Base-by-base conservation (phyloP, 2,113 vertebrate species). In the Chlamydotis undulata region DNA sequence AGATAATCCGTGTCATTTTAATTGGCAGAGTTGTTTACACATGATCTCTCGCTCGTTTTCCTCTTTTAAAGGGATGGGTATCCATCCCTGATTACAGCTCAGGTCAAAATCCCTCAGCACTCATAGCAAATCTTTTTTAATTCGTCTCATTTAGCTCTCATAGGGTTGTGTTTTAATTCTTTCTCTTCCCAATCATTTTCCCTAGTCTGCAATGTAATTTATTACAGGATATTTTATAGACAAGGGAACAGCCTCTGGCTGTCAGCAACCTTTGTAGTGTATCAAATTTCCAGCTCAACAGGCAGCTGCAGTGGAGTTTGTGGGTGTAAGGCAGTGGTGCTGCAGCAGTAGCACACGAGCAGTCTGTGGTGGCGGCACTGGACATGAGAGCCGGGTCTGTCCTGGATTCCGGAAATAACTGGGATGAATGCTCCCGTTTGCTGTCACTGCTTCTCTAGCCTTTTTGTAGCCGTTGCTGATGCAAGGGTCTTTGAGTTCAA, bases 71-170 rank as follows among this genome's bases (percentile, higher is more conserved):
- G 81, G 94, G 93, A 73, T n/a, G 69, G 9, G 1, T 93, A 84
- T 93, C 94, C 74, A 84, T 94, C 88, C 89, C 92, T 92, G 94
- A 96, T 97, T 95, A 96, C 55, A 91, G 87, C 73, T 93, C 74
- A 69, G 94, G 97, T 95, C 94, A 96, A 97, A 96, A 95, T 96
- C 96, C 95, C 95, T 94, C 83, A 96, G 93, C 94, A 96, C 90
- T 96, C 94, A 49, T 90, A 91, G 94, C 93, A 94, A 96, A 95
- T 95, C 93, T 96, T 90, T 92, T 92, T 81, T 97, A 97, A 97
- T 97, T 97, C 96, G 84, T 90, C 94, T 97, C 82, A 93, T 97
- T 96, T 97, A 96, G 75, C 70, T 83, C 93, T 94, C 89, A 80
- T 93, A 97, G 96, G 94, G 82, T 89, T 83, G 79, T 12, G 31